Base-by-base conservation (phyloP, 1,140 invertebrate genomes). In the Trachymyrmex septentrionalis region DNA sequence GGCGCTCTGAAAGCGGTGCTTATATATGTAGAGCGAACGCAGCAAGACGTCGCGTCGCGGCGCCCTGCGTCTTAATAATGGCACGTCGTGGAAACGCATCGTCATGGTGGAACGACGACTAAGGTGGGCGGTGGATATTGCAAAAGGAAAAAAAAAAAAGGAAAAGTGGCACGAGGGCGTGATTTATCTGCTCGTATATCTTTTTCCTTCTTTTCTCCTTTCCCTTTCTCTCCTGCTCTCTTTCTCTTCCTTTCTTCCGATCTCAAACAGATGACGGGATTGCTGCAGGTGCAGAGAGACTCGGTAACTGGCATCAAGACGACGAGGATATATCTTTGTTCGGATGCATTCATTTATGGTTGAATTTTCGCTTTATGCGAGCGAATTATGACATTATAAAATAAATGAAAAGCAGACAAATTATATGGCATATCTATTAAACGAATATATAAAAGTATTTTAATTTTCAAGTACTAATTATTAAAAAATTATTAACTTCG, bases 61-160 rank as follows among this genome's bases (percentile, higher is more conserved):
- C 84, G 78, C 77, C 84, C 61, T 50, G 90, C 82, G 87, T 90
- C 90, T 91, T 91, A 91, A 91, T 90, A 91, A 91, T 87, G 87
- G 85, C 73, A 85, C 73, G 71, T 85, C 87, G 82, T 84, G 57
- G 87, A 87, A 89, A 85, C 55, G 87, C 86, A 84, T 44, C 87
- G 87, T 90, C 89, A 90, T 87, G 87, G 76, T 64, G 16, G 75
- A 57, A 77, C 69, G 67, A 48, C 78, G 86, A 86, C 66, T n/a
- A 71, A 67, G 63, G 69, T 50, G 66, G 76, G 72, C 64, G 66
- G 67, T 16, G n/a, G 73, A 53, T 55, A 24, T 27, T 59, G 78
- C 61, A 50, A 88, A 75, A 86, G 59, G 66, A 77, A 80, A 78
- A 82, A 80, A 76, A 72, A 82, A 85, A 80, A 85, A 80, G 55